Conservation (phyloP, 2,113 vertebrate genomes). For the Oncorhynchus gorbuscha region DNA sequence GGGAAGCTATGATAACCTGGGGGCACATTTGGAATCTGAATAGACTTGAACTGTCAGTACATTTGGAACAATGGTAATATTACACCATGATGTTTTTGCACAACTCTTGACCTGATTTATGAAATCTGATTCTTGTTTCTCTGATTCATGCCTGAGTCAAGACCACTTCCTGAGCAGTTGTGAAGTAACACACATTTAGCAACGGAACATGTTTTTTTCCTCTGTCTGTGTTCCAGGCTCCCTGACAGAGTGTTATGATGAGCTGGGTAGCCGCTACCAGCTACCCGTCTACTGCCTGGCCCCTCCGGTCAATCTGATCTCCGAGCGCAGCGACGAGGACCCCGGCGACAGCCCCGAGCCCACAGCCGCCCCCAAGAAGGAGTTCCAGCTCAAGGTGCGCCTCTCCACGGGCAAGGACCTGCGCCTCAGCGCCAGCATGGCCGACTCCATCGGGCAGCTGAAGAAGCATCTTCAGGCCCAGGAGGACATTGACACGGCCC, state of each 20-base stretch:
- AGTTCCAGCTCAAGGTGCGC: conserved; percentile 91
- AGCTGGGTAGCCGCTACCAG: conserved; percentile 95
- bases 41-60: too few species aligned
- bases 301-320: conserved; percentile 91
- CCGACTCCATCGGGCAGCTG: conserved; percentile 88
- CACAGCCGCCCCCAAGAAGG: conserved; percentile 76
- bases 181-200: neutral
- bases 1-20: too few species aligned
- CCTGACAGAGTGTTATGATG: conserved; percentile 93
- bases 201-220: too few species aligned
- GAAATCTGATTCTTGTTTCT: neutral
- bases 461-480: conserved; percentile 93
- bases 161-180: too few species aligned
- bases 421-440: conserved; percentile 90
- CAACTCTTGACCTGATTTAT: too few species aligned
- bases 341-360: conserved; percentile 78
- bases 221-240: conserved; percentile 74
- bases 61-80: too few species aligned
- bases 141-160: neutral
- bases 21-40: too few species aligned
- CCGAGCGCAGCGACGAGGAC: conserved; percentile 91
- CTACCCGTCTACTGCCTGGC: conserved; percentile 96
- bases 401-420: conserved; percentile 94
- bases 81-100: too few species aligned
- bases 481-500: conserved; percentile 85